Percentiles rank a stretch among this genome's conserved stretches.
Conservation (phyloP, 2,888 invertebrate species). For the Synanthedon formicaeformis region DNA sequence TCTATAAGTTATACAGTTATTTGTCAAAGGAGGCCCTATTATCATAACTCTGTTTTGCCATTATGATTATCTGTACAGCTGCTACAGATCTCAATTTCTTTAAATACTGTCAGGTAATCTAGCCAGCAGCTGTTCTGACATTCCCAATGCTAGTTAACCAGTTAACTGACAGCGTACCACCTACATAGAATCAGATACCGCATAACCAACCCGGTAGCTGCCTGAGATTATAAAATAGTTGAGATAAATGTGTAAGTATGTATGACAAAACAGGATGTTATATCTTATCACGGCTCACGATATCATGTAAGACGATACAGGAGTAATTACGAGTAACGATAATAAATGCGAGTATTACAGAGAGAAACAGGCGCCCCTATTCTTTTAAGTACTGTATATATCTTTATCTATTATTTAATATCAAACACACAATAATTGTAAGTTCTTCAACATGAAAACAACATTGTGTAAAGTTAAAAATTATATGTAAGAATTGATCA, state of each 20-base stretch:
- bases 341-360: not conserved
- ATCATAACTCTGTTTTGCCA: too few species aligned
- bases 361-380: too few species aligned
- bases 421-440: too few species aligned
- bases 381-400: too few species aligned
- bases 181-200: slow-evolving; percentile 7
- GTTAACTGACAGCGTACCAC: slow-evolving; percentile 5
- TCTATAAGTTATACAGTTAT: too few species aligned
- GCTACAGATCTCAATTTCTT: not conserved
- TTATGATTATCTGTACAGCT: too few species aligned
- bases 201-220: slow-evolving; percentile 2
- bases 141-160: not conserved
- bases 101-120: not conserved
- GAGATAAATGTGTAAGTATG: slow-evolving; percentile 3
- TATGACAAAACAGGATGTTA: slow-evolving; percentile 10
- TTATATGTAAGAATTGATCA: too few species aligned
- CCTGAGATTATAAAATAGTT: slow-evolving; percentile 5
- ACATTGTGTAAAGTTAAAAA: too few species aligned
- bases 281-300: slow-evolving; percentile 3
- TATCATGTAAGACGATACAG: slow-evolving; percentile 6
- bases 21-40: too few species aligned
- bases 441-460: too few species aligned
- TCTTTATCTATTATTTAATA: too few species aligned
- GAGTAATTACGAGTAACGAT: slow-evolving; percentile 2
- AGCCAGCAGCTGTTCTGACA: not conserved